phyloP scores from a whole-genome alignment of 2,888 invertebrate species.

The Philereme transversata region DNA sequence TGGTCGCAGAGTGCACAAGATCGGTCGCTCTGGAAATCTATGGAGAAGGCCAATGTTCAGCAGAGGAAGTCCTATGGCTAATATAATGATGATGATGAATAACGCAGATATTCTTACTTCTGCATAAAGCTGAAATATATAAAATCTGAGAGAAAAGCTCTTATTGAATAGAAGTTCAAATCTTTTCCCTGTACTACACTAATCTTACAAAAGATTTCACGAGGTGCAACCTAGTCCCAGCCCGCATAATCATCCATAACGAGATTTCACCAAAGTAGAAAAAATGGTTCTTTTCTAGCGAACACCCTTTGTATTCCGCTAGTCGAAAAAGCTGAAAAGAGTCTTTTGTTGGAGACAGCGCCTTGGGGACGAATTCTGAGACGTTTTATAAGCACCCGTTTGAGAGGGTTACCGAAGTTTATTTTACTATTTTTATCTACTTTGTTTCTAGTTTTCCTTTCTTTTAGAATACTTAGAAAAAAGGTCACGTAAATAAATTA shows the following conservation, averaged over 20 bases:
- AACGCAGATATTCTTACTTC: too few relatives aligned
- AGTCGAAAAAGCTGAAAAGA: slow-evolving; percentile 40
- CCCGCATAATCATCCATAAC: slow-evolving; percentile 44
- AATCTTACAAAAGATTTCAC: slow-evolving; percentile 10
- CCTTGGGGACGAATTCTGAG: slow-evolving; percentile 43
- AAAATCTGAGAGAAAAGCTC: too few relatives aligned
- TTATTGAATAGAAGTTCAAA: not conserved
- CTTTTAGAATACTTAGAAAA: too few relatives aligned
- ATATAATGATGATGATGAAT: too few relatives aligned
- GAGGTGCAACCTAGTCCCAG: slow-evolving; percentile 21
- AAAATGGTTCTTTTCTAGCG: slow-evolving; percentile 36
- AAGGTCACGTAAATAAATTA: too few relatives aligned
- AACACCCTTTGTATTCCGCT: slow-evolving; percentile 52
- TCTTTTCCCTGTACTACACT: not conserved
- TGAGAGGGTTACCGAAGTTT: slow-evolving; percentile 26
- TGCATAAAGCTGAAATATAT: too few relatives aligned
- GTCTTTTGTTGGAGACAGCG: slow-evolving; percentile 50
- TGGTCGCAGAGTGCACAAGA: too few relatives aligned
- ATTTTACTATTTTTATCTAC: slow-evolving; percentile 24
- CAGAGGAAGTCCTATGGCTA: too few relatives aligned
- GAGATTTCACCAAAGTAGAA: slow-evolving; percentile 38
- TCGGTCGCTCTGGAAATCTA: too few relatives aligned
- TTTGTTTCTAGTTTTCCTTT: slow-evolving; percentile 16
- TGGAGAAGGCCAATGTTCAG: too few relatives aligned
- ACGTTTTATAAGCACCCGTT: slow-evolving; percentile 39